Base-by-base conservation (phyloP, 2,797 vertebrate species). In the Atherinosoma microstoma region DNA sequence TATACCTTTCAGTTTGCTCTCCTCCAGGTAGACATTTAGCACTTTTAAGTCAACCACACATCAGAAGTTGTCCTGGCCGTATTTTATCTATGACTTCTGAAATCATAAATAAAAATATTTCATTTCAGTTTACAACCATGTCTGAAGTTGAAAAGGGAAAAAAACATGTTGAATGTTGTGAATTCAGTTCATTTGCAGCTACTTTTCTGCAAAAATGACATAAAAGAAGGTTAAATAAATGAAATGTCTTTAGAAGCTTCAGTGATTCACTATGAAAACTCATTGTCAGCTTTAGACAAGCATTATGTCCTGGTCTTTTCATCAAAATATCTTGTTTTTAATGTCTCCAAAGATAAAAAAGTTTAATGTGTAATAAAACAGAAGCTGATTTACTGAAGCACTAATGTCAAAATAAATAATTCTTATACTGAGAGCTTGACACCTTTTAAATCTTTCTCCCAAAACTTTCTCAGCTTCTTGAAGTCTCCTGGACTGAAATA, bases 401-500 rank as follows among this genome's bases (percentile, higher is more conserved):
- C 24, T 58, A 35, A 29, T 27, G 36, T 56, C 2, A 15, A 66
- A 64, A 70, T 67, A 22, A 66, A 67, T 42, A 32, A 38, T 36
- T 3, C 22, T 72, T 30, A 32, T 73, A 42, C 35, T 45, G 24
- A 79, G 49, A 71, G 51, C 42, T 56, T 2, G 72, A 58, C 64
- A 57, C 27, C 32, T 27, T 76, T 71, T 63, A 40, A 64, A 69
- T 54, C 4, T 67, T 72, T 73, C 53, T 56, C 32, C 20, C 30
- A 20, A 70, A 87, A 85, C 70, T 86, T 87, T 83, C 13, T 24
- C 6, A 34, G 38, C 16, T 72, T 73, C 61, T 22, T 78, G 57
- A 75, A 78, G 47, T 76, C 66, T 76, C 57, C 58, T 79, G 54
- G 10, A 11, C 64, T 63, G 58, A 88, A 90, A 88, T 84, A 87